Evolutionary conservation across 1,140 invertebrate species (phyloP).

Genomic region (Camponotus vicinus): DNA sequence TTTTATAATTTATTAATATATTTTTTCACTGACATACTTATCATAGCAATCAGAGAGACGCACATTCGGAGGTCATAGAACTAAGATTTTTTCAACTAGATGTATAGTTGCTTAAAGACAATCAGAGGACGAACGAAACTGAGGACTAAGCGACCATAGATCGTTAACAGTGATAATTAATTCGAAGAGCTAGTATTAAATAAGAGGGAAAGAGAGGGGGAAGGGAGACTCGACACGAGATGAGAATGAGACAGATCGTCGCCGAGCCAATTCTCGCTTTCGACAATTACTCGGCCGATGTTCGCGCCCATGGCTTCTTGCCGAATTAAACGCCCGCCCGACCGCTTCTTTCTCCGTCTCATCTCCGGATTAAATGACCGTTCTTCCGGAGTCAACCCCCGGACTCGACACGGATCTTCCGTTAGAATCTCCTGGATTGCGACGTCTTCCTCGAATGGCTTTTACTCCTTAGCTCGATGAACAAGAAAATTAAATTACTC

Average conservation of each 20-base stretch:
- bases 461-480: background rate
- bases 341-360: background rate
- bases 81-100: background rate
- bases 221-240: slow-evolving; percentile 6
- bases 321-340: slow-evolving; percentile 30
- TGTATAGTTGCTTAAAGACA: background rate
- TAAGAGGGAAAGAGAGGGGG: background rate
- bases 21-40: background rate
- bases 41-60: background rate
- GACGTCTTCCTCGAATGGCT: background rate
- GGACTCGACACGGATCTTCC: slow-evolving; percentile 5
- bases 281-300: slow-evolving; percentile 31
- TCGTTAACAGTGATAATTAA: slow-evolving; percentile 72
- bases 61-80: background rate
- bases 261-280: slow-evolving; percentile 61
- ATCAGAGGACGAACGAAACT: slow-evolving; percentile 39
- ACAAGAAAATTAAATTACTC: slow-evolving; percentile 25
- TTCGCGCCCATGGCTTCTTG: slow-evolving; percentile 3
- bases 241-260: slow-evolving; percentile 44
- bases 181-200: slow-evolving; percentile 71
- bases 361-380: slow-evolving; percentile 14
- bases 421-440: slow-evolving; percentile 13
- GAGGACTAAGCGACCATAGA: slow-evolving; percentile 25
- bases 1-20: background rate
- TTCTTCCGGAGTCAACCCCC: slow-evolving; percentile 18